Conservation (phyloP, 2,888 invertebrate species). For the Adelognathus sp. region DNA sequence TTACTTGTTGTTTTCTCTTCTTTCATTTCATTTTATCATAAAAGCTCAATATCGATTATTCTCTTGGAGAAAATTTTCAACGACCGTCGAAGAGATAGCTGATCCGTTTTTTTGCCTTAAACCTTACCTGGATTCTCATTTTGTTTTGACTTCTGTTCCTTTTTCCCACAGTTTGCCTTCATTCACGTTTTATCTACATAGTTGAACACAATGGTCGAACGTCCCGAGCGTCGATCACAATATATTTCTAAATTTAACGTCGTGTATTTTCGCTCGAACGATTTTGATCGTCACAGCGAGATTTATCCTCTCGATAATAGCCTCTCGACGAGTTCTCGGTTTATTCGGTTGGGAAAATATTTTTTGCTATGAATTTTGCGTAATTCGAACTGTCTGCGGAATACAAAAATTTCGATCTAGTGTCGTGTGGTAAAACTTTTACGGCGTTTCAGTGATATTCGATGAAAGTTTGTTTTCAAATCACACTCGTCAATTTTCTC, state of each 20-base stretch:
- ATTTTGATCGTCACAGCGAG: slow-evolving; percentile 43
- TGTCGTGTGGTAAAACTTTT: too few relatives aligned
- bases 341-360: slow-evolving; percentile 22
- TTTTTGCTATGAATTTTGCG: neutral
- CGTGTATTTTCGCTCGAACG: slow-evolving; percentile 55
- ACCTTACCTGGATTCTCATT: slow-evolving; percentile 21
- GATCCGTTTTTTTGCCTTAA: slow-evolving; percentile 40
- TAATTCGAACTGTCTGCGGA: too few relatives aligned
- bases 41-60: slow-evolving; percentile 49
- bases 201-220: slow-evolving; percentile 78
- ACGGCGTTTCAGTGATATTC: too few relatives aligned
- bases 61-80: slow-evolving; percentile 47
- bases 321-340: too few relatives aligned
- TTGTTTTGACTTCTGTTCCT: slow-evolving; percentile 5
- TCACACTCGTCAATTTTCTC: too few relatives aligned
- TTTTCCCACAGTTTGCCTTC: slow-evolving; percentile 42
- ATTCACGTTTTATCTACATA: slow-evolving; percentile 64
- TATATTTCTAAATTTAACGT: slow-evolving; percentile 67
- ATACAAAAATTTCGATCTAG: too few relatives aligned
- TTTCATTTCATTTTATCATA: slow-evolving; percentile 20
- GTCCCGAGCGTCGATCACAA: slow-evolving; percentile 71
- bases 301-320: too few relatives aligned
- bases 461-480: too few relatives aligned
- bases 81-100: slow-evolving; percentile 44
- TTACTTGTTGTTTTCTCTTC: neutral